Conservation (phyloP, 1,140 invertebrate genomes). For the Drosophila sproati region DNA sequence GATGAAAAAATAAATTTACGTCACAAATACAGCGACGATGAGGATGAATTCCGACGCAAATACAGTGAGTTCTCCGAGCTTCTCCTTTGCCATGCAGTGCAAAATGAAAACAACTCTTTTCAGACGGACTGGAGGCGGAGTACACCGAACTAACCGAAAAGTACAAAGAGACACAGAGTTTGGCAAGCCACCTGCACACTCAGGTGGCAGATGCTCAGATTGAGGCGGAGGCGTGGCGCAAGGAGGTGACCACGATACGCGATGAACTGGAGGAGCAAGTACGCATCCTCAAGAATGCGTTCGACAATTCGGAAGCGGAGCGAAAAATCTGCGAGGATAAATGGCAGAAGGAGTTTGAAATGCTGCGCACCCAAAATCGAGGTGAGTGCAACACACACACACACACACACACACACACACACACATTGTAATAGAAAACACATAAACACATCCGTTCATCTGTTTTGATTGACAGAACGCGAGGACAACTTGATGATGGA, state of each 20-base stretch:
- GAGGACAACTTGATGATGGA: conserved; percentile 88
- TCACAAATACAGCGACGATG: conserved; percentile 85
- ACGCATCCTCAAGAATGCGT: conserved; percentile 86
- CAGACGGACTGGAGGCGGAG: conserved; percentile 85
- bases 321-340: conserved; percentile 86
- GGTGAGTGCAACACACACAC: conserved; percentile 32
- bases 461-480: conserved; percentile 79
- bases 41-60: conserved; percentile 85
- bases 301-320: conserved; percentile 87
- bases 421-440: conserved; percentile 2
- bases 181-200: conserved; percentile 72
- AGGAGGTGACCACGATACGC: conserved; percentile 84
- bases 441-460: neutral
- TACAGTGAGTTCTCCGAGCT: conserved; percentile 76
- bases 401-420: neutral
- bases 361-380: conserved; percentile 85
- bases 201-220: conserved; percentile 71
- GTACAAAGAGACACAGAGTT: conserved; percentile 85
- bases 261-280: conserved; percentile 85
- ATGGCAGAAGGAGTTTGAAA: conserved; percentile 88
- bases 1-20: conserved; percentile 85
- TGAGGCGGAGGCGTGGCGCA: conserved; percentile 70
- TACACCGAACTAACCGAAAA: conserved; percentile 85
- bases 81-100: too few species aligned
- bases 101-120: neutral